A percentile compares a stretch with the other conserved stretches of the same genome.
Evolutionary conservation across 2,113 vertebrate genomes (phyloP).

Genomic region (Cebus imitator): DNA sequence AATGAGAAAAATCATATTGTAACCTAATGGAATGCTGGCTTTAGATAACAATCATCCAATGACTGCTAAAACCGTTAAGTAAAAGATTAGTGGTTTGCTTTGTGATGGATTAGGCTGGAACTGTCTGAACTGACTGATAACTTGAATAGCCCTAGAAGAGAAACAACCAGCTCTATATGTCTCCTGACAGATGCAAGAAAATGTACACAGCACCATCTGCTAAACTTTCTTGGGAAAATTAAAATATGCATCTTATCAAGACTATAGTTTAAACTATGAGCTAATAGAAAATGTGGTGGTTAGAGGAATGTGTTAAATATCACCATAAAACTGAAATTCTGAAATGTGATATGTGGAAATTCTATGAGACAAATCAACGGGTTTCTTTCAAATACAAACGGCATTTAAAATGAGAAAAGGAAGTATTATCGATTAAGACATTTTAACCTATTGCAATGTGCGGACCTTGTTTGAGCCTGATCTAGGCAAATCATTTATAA

Average conservation of each 20-base stretch:
- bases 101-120: background rate
- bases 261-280: background rate
- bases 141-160: background rate
- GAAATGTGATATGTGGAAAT: background rate
- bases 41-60: background rate
- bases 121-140: background rate
- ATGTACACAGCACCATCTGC: background rate
- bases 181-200: background rate
- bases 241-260: background rate
- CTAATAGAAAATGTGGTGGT: background rate
- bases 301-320: background rate
- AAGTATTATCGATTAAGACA: background rate
- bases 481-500: background rate
- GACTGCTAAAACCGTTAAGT: background rate
- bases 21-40: background rate
- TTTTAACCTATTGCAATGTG: background rate
- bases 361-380: background rate
- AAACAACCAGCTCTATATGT: background rate
- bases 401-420: background rate
- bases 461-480: background rate
- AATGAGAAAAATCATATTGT: background rate
- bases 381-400: background rate
- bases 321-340: background rate
- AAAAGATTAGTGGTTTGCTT: background rate
- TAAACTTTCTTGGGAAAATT: background rate